Conservation (phyloP, 2,113 vertebrate species). For the Passerina amoena region DNA sequence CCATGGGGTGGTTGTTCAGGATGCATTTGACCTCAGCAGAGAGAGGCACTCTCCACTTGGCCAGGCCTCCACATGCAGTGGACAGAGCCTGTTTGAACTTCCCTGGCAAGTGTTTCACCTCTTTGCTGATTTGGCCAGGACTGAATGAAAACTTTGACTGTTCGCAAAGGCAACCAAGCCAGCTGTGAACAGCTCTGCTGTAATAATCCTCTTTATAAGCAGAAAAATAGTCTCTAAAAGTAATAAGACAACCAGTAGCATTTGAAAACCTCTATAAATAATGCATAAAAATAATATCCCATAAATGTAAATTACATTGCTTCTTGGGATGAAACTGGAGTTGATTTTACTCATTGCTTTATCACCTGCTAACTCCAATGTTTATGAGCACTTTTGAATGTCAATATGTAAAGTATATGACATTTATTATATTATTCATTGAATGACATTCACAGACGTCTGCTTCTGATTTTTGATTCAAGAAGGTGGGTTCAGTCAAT, state of each 20-base stretch:
- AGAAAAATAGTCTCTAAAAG: conserved; percentile 20
- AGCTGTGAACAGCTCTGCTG: not conserved
- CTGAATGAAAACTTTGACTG: not conserved
- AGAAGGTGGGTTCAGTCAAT: not conserved
- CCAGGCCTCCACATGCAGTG: not conserved
- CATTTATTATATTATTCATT: not conserved
- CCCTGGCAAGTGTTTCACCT: not conserved
- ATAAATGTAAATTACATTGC: not conserved
- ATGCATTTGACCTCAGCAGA: not conserved
- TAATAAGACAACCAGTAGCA: not conserved
- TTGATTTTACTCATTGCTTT: conserved; percentile 14
- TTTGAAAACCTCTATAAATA: conserved; percentile 1
- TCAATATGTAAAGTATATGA: not conserved
- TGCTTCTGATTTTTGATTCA: conserved; percentile 17
- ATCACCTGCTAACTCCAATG: not conserved
- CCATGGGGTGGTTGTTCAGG: not conserved
- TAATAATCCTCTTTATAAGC: not conserved
- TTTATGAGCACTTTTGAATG: conserved; percentile 23
- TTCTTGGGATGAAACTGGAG: conserved; percentile 10
- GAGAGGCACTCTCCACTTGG: not conserved
- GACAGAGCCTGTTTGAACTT: not conserved
- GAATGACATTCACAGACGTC: conserved; percentile 15
- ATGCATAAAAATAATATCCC: not conserved
- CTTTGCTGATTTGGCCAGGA: not conserved
- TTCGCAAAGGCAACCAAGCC: not conserved